A percentile compares a stretch with the other conserved stretches of the same genome.
Evolutionary conservation across 2,888 invertebrate species (phyloP).

Genomic region (Strigamia transsilvanica): DNA sequence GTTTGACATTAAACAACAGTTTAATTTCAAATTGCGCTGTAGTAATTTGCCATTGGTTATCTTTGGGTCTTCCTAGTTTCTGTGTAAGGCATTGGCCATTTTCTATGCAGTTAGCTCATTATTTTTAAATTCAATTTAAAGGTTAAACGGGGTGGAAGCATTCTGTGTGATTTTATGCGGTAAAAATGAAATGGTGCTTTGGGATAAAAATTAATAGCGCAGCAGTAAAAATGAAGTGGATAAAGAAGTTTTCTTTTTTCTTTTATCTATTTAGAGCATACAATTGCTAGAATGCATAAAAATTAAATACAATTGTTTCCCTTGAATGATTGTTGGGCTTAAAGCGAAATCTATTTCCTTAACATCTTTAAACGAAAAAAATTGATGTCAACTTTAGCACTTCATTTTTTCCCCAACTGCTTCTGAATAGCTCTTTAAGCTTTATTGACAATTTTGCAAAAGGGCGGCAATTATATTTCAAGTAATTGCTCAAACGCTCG

Average conservation of each 20-base stretch:
- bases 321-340: too few relatives aligned
- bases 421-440: constrained; percentile 29
- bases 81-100: background rate
- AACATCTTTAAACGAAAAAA: background rate
- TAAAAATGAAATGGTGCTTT: background rate
- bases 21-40: background rate
- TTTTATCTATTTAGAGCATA: too few relatives aligned
- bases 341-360: too few relatives aligned
- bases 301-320: too few relatives aligned
- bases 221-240: background rate
- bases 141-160: constrained; percentile 11
- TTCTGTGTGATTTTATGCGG: background rate
- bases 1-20: too few relatives aligned
- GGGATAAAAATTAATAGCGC: background rate
- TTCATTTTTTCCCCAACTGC: background rate
- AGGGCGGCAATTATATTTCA: constrained; percentile 44
- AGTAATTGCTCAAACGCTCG: constrained; percentile 39
- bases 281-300: too few relatives aligned
- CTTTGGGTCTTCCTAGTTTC: background rate
- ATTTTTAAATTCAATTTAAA: background rate
- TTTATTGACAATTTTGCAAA: constrained; percentile 27
- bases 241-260: background rate
- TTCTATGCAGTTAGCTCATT: background rate
- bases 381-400: constrained; percentile 8
- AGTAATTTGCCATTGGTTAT: background rate